Conservation (phyloP, 2,113 vertebrate species). For the Nematolebias whitei region DNA sequence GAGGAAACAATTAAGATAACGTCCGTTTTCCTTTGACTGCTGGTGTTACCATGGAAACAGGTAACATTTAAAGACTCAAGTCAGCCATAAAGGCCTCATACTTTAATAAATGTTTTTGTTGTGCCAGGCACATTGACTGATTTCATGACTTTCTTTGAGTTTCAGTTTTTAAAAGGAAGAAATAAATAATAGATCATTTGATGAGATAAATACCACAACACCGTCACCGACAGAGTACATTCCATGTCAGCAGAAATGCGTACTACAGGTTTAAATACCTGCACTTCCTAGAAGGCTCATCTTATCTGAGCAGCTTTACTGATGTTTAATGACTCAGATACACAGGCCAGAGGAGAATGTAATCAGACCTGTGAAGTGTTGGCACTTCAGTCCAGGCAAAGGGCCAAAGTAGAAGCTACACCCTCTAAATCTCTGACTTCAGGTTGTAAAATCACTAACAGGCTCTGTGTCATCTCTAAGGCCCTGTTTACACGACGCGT, state of each 20-base stretch:
- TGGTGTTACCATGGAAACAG: slow-evolving; percentile 38
- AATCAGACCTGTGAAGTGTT: slow-evolving; percentile 13
- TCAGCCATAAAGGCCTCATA: too few species aligned
- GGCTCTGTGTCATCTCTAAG: not conserved
- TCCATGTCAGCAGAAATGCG: not conserved
- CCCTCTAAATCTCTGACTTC: not conserved
- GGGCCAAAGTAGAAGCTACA: slow-evolving; percentile 15
- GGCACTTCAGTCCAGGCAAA: slow-evolving; percentile 11
- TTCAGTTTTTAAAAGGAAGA: not conserved
- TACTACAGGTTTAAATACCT: slow-evolving; percentile 3
- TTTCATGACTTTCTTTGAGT: not conserved
- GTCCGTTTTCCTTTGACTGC: slow-evolving; percentile 52
- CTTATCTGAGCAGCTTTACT: slow-evolving; percentile 33
- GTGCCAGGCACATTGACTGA: too few species aligned
- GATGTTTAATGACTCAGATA: slow-evolving; percentile 20
- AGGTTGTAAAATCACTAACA: slow-evolving; percentile 8
- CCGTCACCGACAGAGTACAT: not conserved
- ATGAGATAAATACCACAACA: not conserved
- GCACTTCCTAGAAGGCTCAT: not conserved
- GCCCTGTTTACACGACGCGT: too few species aligned
- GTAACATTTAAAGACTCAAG: slow-evolving; percentile 23
- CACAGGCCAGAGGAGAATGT: not conserved
- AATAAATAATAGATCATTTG: not conserved
- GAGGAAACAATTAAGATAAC: slow-evolving; percentile 33
- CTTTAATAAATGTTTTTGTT: too few species aligned